phyloP scores from a whole-genome alignment of 2,888 invertebrate species.

The Gerris lacustris region DNA sequence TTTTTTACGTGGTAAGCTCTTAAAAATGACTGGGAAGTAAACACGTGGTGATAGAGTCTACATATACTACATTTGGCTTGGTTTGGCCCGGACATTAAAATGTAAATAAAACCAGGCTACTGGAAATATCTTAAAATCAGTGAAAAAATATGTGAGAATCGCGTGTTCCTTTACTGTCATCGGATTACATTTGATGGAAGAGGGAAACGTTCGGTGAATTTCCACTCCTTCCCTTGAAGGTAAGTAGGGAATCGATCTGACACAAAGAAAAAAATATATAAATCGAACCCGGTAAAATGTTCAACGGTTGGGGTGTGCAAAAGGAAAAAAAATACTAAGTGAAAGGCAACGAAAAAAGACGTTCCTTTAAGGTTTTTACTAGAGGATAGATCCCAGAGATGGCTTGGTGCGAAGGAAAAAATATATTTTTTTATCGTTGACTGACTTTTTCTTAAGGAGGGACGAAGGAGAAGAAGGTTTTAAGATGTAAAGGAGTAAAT shows the following conservation, averaged over 20 bases:
- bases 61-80: too few relatives aligned
- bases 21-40: too few relatives aligned
- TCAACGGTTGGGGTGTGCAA: background rate
- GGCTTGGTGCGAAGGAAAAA: background rate
- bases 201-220: background rate
- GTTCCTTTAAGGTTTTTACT: background rate
- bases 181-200: background rate
- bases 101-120: too few relatives aligned
- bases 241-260: background rate
- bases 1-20: too few relatives aligned
- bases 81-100: too few relatives aligned
- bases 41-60: too few relatives aligned
- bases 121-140: too few relatives aligned
- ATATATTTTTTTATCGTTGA: conserved; percentile 3
- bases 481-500: conserved; percentile 3
- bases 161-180: background rate
- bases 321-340: background rate
- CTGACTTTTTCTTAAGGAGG: background rate
- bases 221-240: background rate
- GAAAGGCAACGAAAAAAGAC: background rate
- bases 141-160: background rate
- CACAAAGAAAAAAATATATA: background rate
- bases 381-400: background rate
- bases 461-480: background rate
- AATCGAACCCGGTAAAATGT: conserved; percentile 1